These are phyloP conservation scores for Folsomia candida DNA, from an alignment of 2,888 invertebrate species.

Conservation along the genomic window DNA sequence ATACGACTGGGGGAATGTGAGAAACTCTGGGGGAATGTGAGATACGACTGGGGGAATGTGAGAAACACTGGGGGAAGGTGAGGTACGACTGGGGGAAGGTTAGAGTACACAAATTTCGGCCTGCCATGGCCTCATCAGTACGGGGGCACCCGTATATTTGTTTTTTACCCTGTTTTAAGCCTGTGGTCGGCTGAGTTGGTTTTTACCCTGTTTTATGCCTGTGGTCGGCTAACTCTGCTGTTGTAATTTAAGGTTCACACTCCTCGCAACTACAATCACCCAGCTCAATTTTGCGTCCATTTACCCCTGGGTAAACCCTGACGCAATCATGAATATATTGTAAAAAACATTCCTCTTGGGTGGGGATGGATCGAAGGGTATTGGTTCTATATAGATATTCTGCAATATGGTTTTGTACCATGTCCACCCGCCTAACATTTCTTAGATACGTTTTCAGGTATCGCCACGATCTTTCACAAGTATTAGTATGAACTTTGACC, in stretches of 20 bases:
- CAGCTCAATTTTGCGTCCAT: not conserved
- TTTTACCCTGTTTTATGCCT: no score
- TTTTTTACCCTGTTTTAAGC: no score
- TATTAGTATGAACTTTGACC: constrained; percentile 17
- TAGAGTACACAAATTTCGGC: no score
- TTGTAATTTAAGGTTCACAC: not conserved
- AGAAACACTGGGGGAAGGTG: no score
- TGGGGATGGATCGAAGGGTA: not conserved
- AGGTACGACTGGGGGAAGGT: no score
- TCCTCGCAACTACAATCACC: constrained; percentile 7
- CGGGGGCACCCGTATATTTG: no score
- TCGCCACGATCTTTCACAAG: constrained; percentile 8
- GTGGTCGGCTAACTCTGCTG: no score
- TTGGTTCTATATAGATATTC: constrained; percentile 17
- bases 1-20: no score
- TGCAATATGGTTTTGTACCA: constrained; percentile 15
- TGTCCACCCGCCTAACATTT: not conserved
- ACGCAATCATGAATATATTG: constrained; percentile 1
- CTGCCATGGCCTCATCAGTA: no score
- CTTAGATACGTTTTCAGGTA: constrained; percentile 14
- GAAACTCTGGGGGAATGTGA: no score
- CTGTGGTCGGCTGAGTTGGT: no score
- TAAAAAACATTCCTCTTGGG: not conserved
- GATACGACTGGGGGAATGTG: no score
- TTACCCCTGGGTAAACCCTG: constrained; percentile 17